Percentiles rank a stretch among this genome's conserved stretches.
These are phyloP conservation scores for Oncorhynchus clarkii DNA, from an alignment of 2,113 vertebrate species.

Conservation along the genomic window DNA sequence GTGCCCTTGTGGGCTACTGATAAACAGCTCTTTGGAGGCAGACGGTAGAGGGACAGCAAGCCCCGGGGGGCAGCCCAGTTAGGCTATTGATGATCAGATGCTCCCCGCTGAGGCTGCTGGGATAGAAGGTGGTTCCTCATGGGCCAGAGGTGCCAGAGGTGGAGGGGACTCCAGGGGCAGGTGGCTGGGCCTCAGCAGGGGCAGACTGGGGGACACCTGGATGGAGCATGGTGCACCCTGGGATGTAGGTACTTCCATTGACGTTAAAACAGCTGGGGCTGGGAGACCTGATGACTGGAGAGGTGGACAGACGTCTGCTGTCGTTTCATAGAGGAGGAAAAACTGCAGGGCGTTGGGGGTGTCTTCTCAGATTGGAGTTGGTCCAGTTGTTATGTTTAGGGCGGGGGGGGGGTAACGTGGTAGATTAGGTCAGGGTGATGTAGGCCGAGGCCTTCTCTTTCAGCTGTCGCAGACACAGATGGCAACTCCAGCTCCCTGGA, in stretches of 20 bases:
- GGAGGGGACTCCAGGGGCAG: background rate
- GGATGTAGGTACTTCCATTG: background rate
- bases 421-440: conserved; percentile 88
- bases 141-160: background rate
- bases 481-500: conserved; percentile 93
- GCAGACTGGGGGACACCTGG: background rate
- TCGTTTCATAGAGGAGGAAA: background rate
- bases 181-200: background rate
- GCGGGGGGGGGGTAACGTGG: background rate
- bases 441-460: conserved; percentile 95
- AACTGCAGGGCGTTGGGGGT: background rate
- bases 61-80: background rate
- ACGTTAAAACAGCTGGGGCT: background rate
- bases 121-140: too few species aligned
- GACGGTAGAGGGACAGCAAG: background rate
- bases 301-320: background rate
- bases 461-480: conserved; percentile 91
- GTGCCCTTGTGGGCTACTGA: background rate
- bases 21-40: background rate
- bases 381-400: background rate
- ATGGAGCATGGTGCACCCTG: background rate
- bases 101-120: too few species aligned
- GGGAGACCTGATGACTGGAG: background rate
- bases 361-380: background rate
- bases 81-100: background rate